Conservation (phyloP, 2,797 vertebrate species). For the Helarctos malayanus region DNA sequence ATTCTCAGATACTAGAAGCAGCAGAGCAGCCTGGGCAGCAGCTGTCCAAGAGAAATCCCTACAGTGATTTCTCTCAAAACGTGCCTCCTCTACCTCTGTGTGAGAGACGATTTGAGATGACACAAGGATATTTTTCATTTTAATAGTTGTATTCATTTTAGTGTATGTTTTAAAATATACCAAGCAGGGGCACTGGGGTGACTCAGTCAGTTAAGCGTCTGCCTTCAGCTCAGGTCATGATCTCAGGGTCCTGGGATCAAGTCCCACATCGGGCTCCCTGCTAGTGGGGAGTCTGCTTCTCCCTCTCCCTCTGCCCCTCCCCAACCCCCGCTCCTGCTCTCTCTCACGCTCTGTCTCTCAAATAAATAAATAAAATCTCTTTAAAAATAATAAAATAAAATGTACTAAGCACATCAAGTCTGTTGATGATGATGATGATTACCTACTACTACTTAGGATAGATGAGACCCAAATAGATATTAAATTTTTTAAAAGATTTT, state of each 20-base stretch:
- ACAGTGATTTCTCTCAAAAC: neutral
- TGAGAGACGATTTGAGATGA: neutral
- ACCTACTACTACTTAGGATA: conserved; percentile 44
- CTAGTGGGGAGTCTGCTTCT: neutral
- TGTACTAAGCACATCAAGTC: conserved; percentile 15
- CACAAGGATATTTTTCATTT: conserved; percentile 35
- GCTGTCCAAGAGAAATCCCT: neutral
- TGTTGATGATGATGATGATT: neutral
- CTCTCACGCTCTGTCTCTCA: neutral
- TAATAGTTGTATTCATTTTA: conserved; percentile 10
- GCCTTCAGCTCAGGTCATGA: neutral
- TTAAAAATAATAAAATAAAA: neutral
- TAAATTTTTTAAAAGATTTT: neutral
- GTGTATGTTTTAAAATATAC: conserved; percentile 21
- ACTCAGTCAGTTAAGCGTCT: neutral
- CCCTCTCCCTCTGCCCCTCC: neutral
- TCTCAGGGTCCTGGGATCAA: neutral
- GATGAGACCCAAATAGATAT: conserved; percentile 35
- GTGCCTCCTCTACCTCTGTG: neutral
- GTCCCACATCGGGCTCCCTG: neutral
- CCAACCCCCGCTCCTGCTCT: neutral
- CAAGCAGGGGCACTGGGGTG: neutral
- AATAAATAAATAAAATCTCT: neutral
- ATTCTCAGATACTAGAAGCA: neutral
- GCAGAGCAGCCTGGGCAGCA: neutral